Evolutionary conservation across 2,888 invertebrate genomes (phyloP).

Genomic region (Protodeltote pygarga): DNA sequence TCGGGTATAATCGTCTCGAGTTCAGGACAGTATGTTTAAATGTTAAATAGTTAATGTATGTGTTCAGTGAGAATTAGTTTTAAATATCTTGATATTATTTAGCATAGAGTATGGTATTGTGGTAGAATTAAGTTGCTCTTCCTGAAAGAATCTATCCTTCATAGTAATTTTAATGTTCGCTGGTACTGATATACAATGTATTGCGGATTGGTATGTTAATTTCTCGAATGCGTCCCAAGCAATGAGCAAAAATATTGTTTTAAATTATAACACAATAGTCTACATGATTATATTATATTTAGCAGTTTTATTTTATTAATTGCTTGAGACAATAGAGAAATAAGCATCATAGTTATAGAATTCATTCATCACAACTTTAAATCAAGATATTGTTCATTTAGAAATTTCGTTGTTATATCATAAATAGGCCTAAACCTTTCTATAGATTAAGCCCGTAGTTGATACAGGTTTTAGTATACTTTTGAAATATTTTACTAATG

Average conservation of each 20-base stretch:
- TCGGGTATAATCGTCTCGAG: slow-evolving; percentile 20
- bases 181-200: slow-evolving; percentile 25
- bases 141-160: slow-evolving; percentile 43
- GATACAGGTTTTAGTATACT: slow-evolving; percentile 77
- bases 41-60: slow-evolving; percentile 60
- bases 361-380: slow-evolving; percentile 5
- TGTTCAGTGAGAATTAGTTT: slow-evolving; percentile 80
- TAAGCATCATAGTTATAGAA: slow-evolving; percentile 13
- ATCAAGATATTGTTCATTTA: slow-evolving; percentile 21
- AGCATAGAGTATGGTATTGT: slow-evolving; percentile 55
- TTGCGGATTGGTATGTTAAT: slow-evolving; percentile 6
- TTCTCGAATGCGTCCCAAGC: slow-evolving; percentile 8
- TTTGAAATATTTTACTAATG: slow-evolving; percentile 71
- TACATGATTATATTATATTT: not conserved
- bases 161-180: slow-evolving; percentile 43
- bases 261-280: not conserved
- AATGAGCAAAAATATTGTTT: not conserved
- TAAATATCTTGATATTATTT: slow-evolving; percentile 73
- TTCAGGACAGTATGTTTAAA: slow-evolving; percentile 32
- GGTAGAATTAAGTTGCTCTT: slow-evolving; percentile 64
- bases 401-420: slow-evolving; percentile 43
- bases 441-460: slow-evolving; percentile 81
- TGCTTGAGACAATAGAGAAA: slow-evolving; percentile 7
- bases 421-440: slow-evolving; percentile 80
- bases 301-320: not conserved